These are phyloP conservation scores for Pelobates fuscus DNA, from an alignment of 2,113 vertebrate species.

Conservation along the genomic window DNA sequence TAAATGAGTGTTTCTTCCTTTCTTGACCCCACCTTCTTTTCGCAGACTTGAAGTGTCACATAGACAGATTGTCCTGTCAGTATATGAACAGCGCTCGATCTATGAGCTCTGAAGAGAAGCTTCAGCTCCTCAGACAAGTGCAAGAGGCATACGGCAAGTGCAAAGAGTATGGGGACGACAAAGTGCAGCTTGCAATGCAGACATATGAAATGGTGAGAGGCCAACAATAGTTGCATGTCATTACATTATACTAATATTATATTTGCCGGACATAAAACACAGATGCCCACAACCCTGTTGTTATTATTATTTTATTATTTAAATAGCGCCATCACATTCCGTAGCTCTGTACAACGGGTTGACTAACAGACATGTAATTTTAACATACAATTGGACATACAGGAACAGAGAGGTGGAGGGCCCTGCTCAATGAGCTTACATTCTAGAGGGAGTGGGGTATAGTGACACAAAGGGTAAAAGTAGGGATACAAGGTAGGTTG, in stretches of 20 bases:
- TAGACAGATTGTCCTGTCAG: constrained; percentile 90
- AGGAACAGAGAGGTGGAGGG: too few species aligned
- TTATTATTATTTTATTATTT: not conserved
- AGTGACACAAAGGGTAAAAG: too few species aligned
- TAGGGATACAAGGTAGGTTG: too few species aligned
- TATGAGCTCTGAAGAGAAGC: constrained; percentile 86
- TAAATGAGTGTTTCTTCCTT: not conserved
- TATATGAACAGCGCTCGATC: constrained; percentile 89
- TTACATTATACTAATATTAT: not conserved
- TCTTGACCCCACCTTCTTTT: too few species aligned
- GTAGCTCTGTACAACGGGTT: too few species aligned
- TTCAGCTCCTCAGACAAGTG: constrained; percentile 92
- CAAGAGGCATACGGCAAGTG: constrained; percentile 94
- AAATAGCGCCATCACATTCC: too few species aligned
- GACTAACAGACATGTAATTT: too few species aligned
- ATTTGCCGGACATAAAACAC: not conserved
- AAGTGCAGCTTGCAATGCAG: constrained; percentile 98
- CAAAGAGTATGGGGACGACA: constrained; percentile 96
- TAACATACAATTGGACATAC: too few species aligned
- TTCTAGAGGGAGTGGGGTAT: too few species aligned
- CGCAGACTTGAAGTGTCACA: constrained; percentile 93
- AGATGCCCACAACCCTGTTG: not conserved
- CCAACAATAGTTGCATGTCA: too few species aligned
- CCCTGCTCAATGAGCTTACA: too few species aligned
- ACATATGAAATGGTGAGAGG: constrained; percentile 94